These are phyloP conservation scores for Mellilla xanthometata DNA, from an alignment of 2,888 invertebrate species.

Conservation along the genomic window DNA sequence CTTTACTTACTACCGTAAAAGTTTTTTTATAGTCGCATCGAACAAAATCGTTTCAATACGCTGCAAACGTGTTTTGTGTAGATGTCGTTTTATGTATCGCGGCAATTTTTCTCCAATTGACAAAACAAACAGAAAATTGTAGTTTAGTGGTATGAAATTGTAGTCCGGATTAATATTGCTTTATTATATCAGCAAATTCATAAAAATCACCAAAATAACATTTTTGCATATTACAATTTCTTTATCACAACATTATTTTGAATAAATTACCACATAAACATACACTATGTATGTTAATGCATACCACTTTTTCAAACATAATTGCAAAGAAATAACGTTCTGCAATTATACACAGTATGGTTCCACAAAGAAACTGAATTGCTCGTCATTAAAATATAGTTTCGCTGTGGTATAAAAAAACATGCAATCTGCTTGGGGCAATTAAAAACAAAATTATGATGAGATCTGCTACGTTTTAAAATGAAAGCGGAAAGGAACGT, in stretches of 20 bases:
- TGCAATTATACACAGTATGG: slow-evolving; percentile 10
- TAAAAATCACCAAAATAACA: no score
- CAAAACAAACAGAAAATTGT: no score
- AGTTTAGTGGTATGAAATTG: no score
- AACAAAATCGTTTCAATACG: no score
- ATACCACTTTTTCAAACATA: slow-evolving; percentile 1
- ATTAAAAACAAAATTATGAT: neutral
- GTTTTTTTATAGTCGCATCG: no score
- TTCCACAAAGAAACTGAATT: slow-evolving; percentile 39
- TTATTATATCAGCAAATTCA: no score
- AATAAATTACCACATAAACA: neutral
- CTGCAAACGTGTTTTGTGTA: no score
- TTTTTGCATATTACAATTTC: no score
- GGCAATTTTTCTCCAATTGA: no score
- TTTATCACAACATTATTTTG: neutral
- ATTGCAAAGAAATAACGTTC: slow-evolving; percentile 12
- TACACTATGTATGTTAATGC: slow-evolving; percentile 1
- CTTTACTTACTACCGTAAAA: no score
- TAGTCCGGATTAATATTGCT: no score
- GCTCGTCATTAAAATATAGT: slow-evolving; percentile 43
- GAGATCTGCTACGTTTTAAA: neutral
- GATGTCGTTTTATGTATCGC: no score
- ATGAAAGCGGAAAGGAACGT: neutral
- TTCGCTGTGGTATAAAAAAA: slow-evolving; percentile 26
- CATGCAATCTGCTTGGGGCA: slow-evolving; percentile 13